phyloP scores from a whole-genome alignment of 2,113 vertebrate species.

The Eudyptes chrysolophus region DNA sequence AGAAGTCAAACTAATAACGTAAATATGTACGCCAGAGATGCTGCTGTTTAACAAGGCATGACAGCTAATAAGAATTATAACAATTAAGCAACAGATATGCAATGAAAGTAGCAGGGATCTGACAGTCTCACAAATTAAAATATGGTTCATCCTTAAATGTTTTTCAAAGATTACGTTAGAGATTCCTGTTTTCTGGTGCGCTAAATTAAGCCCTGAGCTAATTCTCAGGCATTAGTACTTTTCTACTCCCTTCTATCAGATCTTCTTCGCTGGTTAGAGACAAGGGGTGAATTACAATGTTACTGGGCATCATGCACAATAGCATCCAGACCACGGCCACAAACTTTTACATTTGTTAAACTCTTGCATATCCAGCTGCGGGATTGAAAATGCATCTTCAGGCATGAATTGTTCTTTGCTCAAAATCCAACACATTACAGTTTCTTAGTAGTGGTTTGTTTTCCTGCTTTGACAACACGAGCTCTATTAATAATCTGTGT shows the following conservation, averaged over 20 bases:
- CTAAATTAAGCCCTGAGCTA: neutral
- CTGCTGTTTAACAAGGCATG: neutral
- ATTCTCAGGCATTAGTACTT: neutral
- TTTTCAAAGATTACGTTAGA: neutral
- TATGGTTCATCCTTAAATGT: neutral
- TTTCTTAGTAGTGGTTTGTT: slow-evolving; percentile 43
- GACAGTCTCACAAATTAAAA: neutral
- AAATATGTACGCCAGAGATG: neutral
- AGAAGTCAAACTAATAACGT: neutral
- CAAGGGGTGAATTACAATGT: neutral
- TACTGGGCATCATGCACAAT: neutral
- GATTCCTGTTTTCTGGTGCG: neutral
- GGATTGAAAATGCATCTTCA: slow-evolving; percentile 12
- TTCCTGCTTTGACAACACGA: slow-evolving; percentile 12
- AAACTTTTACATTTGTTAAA: neutral
- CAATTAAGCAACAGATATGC: neutral
- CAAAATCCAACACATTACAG: neutral
- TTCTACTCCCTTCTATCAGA: neutral
- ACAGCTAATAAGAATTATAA: neutral
- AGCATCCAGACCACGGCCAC: neutral
- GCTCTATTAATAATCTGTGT: slow-evolving; percentile 67
- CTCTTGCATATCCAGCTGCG: neutral
- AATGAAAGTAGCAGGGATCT: neutral
- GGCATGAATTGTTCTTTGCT: slow-evolving; percentile 19
- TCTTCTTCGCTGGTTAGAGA: neutral